Evolutionary conservation across 2,888 invertebrate species (phyloP).

Genomic region (Macroteleia sp.): DNA sequence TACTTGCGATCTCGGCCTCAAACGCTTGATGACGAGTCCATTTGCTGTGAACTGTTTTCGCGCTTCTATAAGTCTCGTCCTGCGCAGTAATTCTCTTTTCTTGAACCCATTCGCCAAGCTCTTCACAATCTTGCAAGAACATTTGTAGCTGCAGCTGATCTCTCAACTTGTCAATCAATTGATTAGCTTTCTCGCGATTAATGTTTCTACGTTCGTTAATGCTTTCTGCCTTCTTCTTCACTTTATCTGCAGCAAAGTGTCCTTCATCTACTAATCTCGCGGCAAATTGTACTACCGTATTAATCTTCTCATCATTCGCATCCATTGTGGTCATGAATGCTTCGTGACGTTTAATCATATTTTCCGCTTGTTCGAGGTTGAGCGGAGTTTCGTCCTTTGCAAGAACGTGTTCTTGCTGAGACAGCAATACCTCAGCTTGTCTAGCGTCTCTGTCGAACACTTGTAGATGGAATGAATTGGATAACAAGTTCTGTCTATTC

Average conservation of each 20-base stretch:
- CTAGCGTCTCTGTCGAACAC: conserved; percentile 98
- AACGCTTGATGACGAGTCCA: conserved; percentile 99
- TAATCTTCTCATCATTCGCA: conserved; percentile 99
- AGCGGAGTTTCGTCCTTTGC: conserved; percentile 97
- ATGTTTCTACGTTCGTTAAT: conserved; percentile 95
- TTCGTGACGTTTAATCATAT: conserved; percentile 98
- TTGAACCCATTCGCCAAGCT: conserved; percentile 99
- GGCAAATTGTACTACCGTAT: conserved; percentile 97
- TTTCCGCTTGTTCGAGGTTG: conserved; percentile 98
- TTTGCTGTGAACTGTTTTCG: conserved; percentile 99
- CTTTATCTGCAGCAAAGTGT: conserved; percentile 98
- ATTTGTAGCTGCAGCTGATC: conserved; percentile 98
- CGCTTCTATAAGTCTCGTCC: conserved; percentile 99
- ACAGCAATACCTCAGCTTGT: conserved; percentile 98
- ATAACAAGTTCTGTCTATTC: conserved; percentile 96
- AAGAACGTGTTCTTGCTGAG: conserved; percentile 98
- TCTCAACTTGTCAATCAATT: conserved; percentile 95
- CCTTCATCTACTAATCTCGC: conserved; percentile 94
- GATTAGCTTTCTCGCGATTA: conserved; percentile 95
- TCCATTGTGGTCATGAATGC: conserved; percentile 99
- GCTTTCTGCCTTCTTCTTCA: conserved; percentile 97
- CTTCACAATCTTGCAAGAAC: conserved; percentile 97
- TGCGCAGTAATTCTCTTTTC: conserved; percentile 99
- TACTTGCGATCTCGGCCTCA: conserved; percentile 99
- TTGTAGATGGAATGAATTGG: conserved; percentile 97